Percentiles rank a stretch among this genome's conserved stretches.
These are phyloP conservation scores for Miltochrista miniata DNA, from an alignment of 2,888 invertebrate genomes.

Conservation along the genomic window DNA sequence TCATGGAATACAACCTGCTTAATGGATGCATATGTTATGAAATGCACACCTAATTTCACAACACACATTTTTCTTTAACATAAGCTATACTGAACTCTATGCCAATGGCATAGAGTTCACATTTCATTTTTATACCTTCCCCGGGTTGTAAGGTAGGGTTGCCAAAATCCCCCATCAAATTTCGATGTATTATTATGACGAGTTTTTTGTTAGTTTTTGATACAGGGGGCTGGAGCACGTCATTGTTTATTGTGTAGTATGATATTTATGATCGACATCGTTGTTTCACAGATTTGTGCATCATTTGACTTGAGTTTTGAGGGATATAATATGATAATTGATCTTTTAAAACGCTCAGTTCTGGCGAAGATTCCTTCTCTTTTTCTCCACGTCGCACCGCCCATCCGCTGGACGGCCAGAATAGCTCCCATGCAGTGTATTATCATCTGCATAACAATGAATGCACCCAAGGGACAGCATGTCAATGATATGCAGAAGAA, in stretches of 20 bases:
- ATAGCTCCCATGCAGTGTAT: no score
- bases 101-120: slow-evolving; percentile 3
- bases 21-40: slow-evolving; percentile 48
- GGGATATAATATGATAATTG: no score
- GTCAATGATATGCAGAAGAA: no score
- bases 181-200: slow-evolving; percentile 36
- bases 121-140: not conserved
- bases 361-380: no score
- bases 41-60: slow-evolving; percentile 30
- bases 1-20: slow-evolving; percentile 26
- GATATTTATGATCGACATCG: slow-evolving; percentile 34
- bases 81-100: not conserved
- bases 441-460: no score
- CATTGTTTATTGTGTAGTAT: slow-evolving; percentile 31
- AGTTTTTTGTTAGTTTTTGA: slow-evolving; percentile 28
- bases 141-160: not conserved
- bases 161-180: slow-evolving; percentile 27
- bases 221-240: slow-evolving; percentile 25
- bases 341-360: no score
- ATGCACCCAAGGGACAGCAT: no score
- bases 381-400: no score
- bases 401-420: no score
- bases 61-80: not conserved
- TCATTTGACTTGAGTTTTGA: slow-evolving; percentile 19
- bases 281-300: slow-evolving; percentile 24